A percentile compares a stretch with the other conserved stretches of the same genome.
phyloP scores from a whole-genome alignment of 2,797 vertebrate genomes.

The Liparis tanakae region DNA sequence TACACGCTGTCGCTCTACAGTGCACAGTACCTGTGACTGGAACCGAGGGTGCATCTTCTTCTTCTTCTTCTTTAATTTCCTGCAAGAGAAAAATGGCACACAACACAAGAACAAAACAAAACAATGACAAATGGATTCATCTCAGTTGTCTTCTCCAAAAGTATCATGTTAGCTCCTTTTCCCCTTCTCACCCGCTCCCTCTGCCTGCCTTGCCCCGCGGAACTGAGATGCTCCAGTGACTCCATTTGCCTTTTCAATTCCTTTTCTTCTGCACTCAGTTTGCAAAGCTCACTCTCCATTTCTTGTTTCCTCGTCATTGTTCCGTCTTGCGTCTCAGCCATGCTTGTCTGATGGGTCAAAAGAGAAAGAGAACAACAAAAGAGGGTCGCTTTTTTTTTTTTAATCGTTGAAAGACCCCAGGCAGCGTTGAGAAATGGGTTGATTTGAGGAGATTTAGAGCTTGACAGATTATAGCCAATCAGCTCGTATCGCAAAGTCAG shows the following conservation, averaged over 20 bases:
- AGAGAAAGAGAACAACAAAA: too few species aligned
- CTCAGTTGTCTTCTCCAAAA: not conserved
- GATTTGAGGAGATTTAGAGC: too few species aligned
- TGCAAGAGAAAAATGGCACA: not conserved
- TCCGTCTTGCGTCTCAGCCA: slow-evolving; percentile 26
- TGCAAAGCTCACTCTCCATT: slow-evolving; percentile 9
- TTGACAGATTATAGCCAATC: too few species aligned
- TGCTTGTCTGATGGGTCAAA: slow-evolving; percentile 1
- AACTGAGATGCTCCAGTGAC: not conserved
- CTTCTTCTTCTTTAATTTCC: slow-evolving; percentile 7
- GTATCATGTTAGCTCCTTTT: not conserved
- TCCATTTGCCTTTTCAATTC: slow-evolving; percentile 41
- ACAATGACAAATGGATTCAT: not conserved
- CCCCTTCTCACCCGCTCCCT: slow-evolving; percentile 21
- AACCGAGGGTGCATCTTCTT: not conserved
- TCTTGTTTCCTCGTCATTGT: slow-evolving; percentile 14
- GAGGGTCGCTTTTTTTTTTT: not conserved
- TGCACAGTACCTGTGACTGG: not conserved
- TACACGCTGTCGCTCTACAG: not conserved
- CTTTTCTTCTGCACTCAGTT: slow-evolving; percentile 18
- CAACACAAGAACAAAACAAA: not conserved
- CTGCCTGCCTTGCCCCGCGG: not conserved
- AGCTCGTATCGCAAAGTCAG: too few species aligned
- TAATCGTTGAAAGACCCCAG: too few species aligned
- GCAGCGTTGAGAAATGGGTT: too few species aligned